Evolutionary conservation across 1,140 invertebrate genomes (phyloP).

Genomic region (Drosophila equinoxialis): DNA sequence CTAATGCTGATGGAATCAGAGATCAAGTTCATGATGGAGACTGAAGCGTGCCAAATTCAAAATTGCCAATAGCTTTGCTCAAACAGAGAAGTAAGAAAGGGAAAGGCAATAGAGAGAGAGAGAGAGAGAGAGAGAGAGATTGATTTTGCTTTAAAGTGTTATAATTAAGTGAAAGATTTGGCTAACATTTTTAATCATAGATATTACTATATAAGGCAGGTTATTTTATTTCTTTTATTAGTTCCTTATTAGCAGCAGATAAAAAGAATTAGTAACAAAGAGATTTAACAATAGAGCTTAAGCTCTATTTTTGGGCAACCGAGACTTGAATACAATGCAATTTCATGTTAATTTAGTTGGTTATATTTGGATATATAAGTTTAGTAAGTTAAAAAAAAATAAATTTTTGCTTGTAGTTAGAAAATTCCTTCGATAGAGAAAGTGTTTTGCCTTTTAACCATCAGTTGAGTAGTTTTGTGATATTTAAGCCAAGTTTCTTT

Average conservation of each 20-base stretch:
- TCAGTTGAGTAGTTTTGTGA: no score
- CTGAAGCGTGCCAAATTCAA: background rate
- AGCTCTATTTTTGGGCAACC: no score
- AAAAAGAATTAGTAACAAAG: background rate
- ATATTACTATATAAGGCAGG: background rate
- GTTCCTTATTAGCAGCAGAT: background rate
- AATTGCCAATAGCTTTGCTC: background rate
- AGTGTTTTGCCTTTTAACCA: background rate
- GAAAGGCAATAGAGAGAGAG: background rate
- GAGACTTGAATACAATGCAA: background rate
- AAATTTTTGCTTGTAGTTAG: no score
- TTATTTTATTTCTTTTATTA: background rate
- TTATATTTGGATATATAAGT: background rate
- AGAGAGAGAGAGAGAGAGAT: background rate
- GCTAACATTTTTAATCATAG: background rate
- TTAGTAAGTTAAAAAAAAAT: no score
- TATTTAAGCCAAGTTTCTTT: no score
- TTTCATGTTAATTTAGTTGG: background rate
- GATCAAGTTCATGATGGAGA: slow-evolving; percentile 1
- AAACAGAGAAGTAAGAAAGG: background rate
- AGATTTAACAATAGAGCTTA: background rate
- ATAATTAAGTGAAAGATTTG: background rate
- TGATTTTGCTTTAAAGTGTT: background rate
- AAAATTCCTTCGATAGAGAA: background rate
- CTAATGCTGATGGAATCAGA: background rate